A percentile compares a stretch with the other conserved stretches of the same genome.
Evolutionary conservation across 1,140 invertebrate species (phyloP).

Genomic region (Drosophila arawakana): DNA sequence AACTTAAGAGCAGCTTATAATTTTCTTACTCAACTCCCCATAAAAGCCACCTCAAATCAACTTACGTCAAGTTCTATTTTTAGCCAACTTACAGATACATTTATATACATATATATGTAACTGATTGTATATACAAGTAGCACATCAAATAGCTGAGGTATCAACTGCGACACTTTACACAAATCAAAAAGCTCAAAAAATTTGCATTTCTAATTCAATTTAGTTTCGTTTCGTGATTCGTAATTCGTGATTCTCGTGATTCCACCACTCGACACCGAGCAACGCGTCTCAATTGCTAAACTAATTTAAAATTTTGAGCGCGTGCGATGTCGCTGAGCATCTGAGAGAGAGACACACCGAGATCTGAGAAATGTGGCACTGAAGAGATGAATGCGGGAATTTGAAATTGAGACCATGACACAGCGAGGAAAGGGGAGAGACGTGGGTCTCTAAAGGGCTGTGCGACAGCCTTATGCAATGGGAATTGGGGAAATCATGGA

Average conservation of each 20-base stretch:
- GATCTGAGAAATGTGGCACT: constrained; percentile 5
- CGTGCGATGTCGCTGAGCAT: constrained; percentile 51
- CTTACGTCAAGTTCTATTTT: not conserved
- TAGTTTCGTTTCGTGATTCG: constrained; percentile 58
- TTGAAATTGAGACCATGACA: constrained; percentile 63
- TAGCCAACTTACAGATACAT: not conserved
- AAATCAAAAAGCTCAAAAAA: constrained; percentile 57
- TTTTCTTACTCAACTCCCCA: not conserved
- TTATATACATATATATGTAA: not conserved
- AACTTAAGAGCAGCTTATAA: not conserved
- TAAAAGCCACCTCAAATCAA: constrained; percentile 15
- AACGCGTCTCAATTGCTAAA: constrained; percentile 73
- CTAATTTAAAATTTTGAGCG: constrained; percentile 78
- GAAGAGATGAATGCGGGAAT: constrained; percentile 11
- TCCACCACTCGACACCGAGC: constrained; percentile 52
- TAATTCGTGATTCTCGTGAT: constrained; percentile 56
- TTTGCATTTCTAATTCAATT: constrained; percentile 77
- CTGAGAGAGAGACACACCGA: constrained; percentile 9
- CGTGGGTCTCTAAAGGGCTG: constrained; percentile 24
- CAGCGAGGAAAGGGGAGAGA: constrained; percentile 1
- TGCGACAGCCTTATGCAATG: constrained; percentile 41
- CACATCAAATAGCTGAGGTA: constrained; percentile 30
- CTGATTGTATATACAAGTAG: not conserved
- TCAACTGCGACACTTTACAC: constrained; percentile 48
- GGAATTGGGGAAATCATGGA: constrained; percentile 49